Percentiles rank a stretch among this genome's conserved stretches.
phyloP scores from a whole-genome alignment of 2,113 vertebrate genomes.

The Patagioenas fasciata region DNA sequence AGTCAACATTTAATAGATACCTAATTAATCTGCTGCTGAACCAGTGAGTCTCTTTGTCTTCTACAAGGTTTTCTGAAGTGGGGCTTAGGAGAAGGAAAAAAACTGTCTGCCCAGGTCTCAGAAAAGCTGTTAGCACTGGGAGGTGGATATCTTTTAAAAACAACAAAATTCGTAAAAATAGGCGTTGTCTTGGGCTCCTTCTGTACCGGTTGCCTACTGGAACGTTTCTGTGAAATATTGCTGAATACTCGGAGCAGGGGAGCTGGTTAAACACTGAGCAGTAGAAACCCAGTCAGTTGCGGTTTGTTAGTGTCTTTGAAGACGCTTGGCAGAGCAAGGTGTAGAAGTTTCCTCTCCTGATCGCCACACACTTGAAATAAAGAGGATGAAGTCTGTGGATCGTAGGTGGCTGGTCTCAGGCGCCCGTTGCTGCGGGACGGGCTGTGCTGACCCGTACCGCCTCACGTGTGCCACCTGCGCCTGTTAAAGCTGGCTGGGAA shows the following conservation, averaged over 20 bases:
- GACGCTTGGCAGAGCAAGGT: not conserved
- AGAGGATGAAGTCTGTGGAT: not conserved
- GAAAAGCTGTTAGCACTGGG: not conserved
- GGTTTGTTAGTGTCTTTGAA: not conserved
- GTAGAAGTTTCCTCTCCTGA: not conserved
- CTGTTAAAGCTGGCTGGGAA: not conserved
- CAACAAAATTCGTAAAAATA: not conserved
- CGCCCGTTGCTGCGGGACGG: accelerated
- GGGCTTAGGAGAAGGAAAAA: not conserved
- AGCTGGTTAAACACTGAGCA: accelerated
- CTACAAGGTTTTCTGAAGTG: not conserved
- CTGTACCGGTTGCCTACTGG: not conserved
- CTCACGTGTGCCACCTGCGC: not conserved
- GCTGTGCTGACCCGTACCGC: accelerated
- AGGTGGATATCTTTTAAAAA: not conserved
- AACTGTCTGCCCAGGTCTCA: not conserved
- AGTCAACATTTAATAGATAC: constrained; percentile 89
- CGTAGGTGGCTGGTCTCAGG: accelerated
- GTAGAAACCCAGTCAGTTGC: not conserved
- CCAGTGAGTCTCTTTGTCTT: constrained; percentile 72
- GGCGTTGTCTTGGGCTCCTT: not conserved
- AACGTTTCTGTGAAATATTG: accelerated
- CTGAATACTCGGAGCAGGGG: too few relatives aligned
- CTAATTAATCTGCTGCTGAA: constrained; percentile 92
- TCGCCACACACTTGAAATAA: accelerated